A percentile compares a stretch with the other conserved stretches of the same genome.
phyloP scores from a whole-genome alignment of 2,113 vertebrate species.

The Burhinus oedicnemus region DNA sequence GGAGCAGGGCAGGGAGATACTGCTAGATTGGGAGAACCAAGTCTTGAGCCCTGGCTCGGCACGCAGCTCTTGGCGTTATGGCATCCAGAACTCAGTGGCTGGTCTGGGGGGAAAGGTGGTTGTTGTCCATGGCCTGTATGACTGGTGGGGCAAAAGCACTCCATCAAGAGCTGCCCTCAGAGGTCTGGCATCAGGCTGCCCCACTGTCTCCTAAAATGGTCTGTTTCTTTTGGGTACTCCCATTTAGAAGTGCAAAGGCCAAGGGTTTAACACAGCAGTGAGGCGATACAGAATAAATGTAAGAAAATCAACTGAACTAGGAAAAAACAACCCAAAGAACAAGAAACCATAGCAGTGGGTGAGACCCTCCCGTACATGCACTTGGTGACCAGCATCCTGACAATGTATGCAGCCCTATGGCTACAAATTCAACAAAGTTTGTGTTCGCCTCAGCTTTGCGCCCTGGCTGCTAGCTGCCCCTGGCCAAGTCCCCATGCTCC shows the following conservation, averaged over 20 bases:
- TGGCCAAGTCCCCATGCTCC: neutral
- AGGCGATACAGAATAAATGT: neutral
- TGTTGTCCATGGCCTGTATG: neutral
- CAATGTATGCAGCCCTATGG: neutral
- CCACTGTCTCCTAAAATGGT: neutral
- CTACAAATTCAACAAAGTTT: neutral
- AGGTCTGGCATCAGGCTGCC: neutral
- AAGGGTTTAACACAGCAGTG: neutral
- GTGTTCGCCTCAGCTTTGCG: neutral
- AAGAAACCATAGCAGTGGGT: neutral
- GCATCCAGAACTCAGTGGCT: neutral
- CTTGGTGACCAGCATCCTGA: accelerated
- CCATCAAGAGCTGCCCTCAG: neutral
- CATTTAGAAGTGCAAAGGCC: neutral
- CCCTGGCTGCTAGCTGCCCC: neutral
- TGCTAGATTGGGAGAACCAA: neutral
- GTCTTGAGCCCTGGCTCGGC: accelerated
- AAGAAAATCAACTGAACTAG: neutral
- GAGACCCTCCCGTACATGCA: neutral
- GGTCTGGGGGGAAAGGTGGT: neutral
- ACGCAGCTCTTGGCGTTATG: accelerated
- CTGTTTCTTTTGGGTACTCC: neutral
- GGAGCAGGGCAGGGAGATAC: neutral
- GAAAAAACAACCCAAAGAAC: neutral
- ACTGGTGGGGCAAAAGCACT: neutral